Conservation (phyloP, 2,888 invertebrate genomes). For the Argynnis bischoffii region DNA sequence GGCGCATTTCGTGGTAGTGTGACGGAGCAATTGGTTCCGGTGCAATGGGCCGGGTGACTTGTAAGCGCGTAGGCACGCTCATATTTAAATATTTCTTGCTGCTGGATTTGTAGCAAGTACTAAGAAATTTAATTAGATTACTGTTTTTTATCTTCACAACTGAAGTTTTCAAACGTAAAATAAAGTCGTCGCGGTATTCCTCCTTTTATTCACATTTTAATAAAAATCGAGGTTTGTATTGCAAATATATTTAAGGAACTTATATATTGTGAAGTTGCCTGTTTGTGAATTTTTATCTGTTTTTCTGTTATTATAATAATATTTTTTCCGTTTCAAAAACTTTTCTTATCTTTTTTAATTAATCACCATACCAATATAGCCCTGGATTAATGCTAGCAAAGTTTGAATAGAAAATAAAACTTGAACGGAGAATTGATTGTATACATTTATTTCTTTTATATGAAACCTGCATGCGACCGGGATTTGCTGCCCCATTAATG, state of each 20-base stretch:
- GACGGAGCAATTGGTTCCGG: slow-evolving; percentile 76
- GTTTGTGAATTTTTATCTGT: too few species aligned
- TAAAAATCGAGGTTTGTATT: too few species aligned
- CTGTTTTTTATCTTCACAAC: neutral
- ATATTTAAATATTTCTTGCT: slow-evolving; percentile 71
- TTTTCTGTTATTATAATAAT: too few species aligned
- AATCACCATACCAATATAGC: too few species aligned
- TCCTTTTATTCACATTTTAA: too few species aligned
- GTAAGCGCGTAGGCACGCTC: slow-evolving; percentile 73
- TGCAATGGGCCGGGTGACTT: slow-evolving; percentile 54
- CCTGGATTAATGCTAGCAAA: neutral
- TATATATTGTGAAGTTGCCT: too few species aligned
- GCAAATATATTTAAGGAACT: too few species aligned
- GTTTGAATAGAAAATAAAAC: neutral
- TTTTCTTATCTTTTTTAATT: too few species aligned
- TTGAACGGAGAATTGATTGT: slow-evolving; percentile 67
- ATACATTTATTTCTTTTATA: slow-evolving; percentile 74
- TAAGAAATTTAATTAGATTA: neutral
- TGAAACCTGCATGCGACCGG: slow-evolving; percentile 63
- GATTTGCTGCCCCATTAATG: slow-evolving; percentile 68
- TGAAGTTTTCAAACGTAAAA: too few species aligned
- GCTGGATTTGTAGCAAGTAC: slow-evolving; percentile 48
- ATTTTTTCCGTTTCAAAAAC: too few species aligned
- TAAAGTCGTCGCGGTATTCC: too few species aligned
- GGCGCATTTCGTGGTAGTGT: slow-evolving; percentile 72